A percentile compares a stretch with the other conserved stretches of the same genome.
phyloP scores from a whole-genome alignment of 2,888 invertebrate species.

The Lysandra coridon region DNA sequence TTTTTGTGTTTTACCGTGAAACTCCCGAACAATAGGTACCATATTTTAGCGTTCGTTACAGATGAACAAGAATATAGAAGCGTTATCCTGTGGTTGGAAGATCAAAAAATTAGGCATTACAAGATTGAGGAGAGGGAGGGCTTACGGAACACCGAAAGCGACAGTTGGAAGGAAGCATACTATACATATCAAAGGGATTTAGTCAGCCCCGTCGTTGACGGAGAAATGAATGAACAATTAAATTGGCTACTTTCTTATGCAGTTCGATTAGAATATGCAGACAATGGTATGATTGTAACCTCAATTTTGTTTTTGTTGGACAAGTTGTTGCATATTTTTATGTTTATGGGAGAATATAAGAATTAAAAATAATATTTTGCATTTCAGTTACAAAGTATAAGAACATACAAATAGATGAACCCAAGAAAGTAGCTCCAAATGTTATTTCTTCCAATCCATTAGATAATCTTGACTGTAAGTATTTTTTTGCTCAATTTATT shows the following conservation, averaged over 20 bases:
- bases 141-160: conserved; percentile 84
- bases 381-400: conserved; percentile 86
- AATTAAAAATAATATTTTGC: conserved; percentile 30
- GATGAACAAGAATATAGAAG: conserved; percentile 90
- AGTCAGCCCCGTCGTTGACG: conserved; percentile 84
- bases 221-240: conserved; percentile 83
- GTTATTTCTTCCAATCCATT: conserved; percentile 90
- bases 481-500: conserved; percentile 30
- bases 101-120: conserved; percentile 94
- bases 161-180: conserved; percentile 87
- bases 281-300: conserved; percentile 80
- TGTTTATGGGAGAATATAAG: neutral
- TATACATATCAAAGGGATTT: conserved; percentile 87
- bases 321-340: neutral
- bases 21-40: neutral
- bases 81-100: conserved; percentile 94
- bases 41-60: conserved; percentile 59
- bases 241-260: conserved; percentile 94
- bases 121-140: conserved; percentile 89
- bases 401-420: conserved; percentile 82
- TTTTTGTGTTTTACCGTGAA: neutral
- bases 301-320: neutral
- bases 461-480: conserved; percentile 93
- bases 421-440: conserved; percentile 83
- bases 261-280: conserved; percentile 89